Evolutionary conservation across 2,888 invertebrate genomes (phyloP), one percentile per base, ranked within the genome.

Genomic region (Tryphoninae sp.): DNA sequence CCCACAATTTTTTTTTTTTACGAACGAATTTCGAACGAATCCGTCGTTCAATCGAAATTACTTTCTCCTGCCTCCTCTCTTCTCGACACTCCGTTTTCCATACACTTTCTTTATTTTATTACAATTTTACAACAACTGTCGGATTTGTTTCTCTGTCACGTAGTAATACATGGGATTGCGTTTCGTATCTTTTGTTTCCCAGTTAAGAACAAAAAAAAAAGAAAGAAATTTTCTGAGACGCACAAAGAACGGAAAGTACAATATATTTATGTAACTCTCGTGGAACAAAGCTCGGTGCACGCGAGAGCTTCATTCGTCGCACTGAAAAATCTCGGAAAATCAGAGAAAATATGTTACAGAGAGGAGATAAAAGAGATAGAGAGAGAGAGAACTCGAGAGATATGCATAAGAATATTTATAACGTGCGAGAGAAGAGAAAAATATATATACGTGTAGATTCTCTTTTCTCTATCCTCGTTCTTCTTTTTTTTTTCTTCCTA

Each of bases 401-500:
- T 40, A 40, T 40, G 55, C 19, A 11, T 9, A 51, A 49, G 42
- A 75, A 75, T 75, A 75, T 67, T 67, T 75, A 67, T 75, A 75
- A 74, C 67, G 49, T 45, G 40, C 33, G 23, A 59, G 19, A 55
- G 65, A 67, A 42, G 33, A 45, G 13, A 13, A 45, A 13, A 9
- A 45, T 45, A 45, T 45, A 45, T 45, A 45, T 45, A 45, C 13
- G 13, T 45, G 2, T 45, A 45, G 9, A 45, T 45, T 13, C 13
- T 13, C 9, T 45, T 45, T 13, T 45, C 13, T 45, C 13, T 45
- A 2, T 45, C 45, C 67, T 26, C 26, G 2, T 3, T 26, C 26
- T 26, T 3, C 26, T 45, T 2, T 45, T 45, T 2, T 45, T 45
- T 42, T 55, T 59, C 65, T 58, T 45, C 23, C 49, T 73, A 33